Base-by-base conservation (phyloP, 2,888 invertebrate species). In the Scaptomyza parva region DNA sequence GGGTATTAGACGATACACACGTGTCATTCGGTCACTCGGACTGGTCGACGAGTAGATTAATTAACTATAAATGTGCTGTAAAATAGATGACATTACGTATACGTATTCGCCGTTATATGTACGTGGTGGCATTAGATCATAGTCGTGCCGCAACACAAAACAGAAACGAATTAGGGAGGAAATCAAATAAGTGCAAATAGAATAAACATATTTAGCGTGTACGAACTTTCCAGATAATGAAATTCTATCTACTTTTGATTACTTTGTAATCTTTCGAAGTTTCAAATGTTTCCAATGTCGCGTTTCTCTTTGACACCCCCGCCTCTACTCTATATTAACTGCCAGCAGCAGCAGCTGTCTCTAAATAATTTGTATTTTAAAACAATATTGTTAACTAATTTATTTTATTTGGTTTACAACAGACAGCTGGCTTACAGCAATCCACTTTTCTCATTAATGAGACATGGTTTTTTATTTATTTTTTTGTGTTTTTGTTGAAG, bases 31-130 rank as follows among this genome's bases (percentile, higher is more conserved):
- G 26, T 3, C 28, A 8, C 14, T 3, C 33, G 45, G 39, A 8
- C 37, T 11, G 6, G 55, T 0, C 18, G 28, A 48, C 18, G 28
- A 48, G n/a, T 40, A 54, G 54, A 63, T 71, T 71, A 72, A 71
- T 72, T 71, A 72, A 63, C 54, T 52, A 63, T 58, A 39, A 62
- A 67, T 39, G 57, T 58, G 52, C 0, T 55, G 53, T 44, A 58
- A 43, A 50, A 45, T 54, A 45, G 48, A 45, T 63, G 51, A 20
- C 54, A 62, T 67, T 70, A 63, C 54, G 71, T 63, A 63, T 67
- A 63, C 71, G 28, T 28, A 9, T n/a, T n/a, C n/a, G n/a, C n/a
- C n/a, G n/a, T n/a, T n/a, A 22, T 2, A 22, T 2, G 22, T 28
- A 28, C 28, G 68, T 9, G 3, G 33, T 30, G 55, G 11, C 37